phyloP scores from a whole-genome alignment of 2,888 invertebrate genomes.

The Epirrhoe tristata region DNA sequence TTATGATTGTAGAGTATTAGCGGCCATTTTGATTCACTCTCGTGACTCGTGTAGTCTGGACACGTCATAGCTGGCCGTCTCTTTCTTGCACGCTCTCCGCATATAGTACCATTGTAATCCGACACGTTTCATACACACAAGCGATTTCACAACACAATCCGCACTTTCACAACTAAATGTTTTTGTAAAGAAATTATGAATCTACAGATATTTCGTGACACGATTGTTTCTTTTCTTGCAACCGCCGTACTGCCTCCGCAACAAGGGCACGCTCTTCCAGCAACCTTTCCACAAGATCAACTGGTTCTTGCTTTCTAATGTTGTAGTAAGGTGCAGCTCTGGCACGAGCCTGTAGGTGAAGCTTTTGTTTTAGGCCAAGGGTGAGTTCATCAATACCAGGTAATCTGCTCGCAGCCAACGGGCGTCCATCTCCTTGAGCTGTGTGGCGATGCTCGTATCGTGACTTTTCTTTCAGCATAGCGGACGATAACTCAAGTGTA shows the following conservation, averaged over 20 bases:
- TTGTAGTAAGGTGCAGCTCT: conserved; percentile 82
- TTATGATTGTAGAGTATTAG: conserved; percentile 83
- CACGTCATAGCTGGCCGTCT: conserved; percentile 81
- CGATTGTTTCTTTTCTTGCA: conserved; percentile 81
- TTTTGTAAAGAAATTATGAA: conserved; percentile 82
- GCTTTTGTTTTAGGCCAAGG: conserved; percentile 82
- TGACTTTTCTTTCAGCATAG: conserved; percentile 81
- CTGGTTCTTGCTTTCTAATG: conserved; percentile 83
- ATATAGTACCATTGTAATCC: conserved; percentile 86
- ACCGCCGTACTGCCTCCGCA: conserved; percentile 81
- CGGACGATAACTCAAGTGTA: conserved; percentile 51
- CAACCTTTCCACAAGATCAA: conserved; percentile 80
- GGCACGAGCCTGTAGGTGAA: conserved; percentile 81
- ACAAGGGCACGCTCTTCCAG: conserved; percentile 82
- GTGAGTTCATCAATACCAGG: conserved; percentile 81
- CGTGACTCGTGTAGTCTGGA: conserved; percentile 82
- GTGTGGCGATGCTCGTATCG: conserved; percentile 70
- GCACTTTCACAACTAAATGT: conserved; percentile 85
- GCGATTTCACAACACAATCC: conserved; percentile 84
- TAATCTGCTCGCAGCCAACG: conserved; percentile 70
- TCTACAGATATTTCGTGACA: conserved; percentile 83
- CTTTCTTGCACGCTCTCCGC: conserved; percentile 81
- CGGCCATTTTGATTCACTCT: conserved; percentile 84
- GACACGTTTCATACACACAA: conserved; percentile 84
- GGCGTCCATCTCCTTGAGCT: conserved; percentile 67